phyloP scores from a whole-genome alignment of 1,140 invertebrate species.

The Papilio dardanus region DNA sequence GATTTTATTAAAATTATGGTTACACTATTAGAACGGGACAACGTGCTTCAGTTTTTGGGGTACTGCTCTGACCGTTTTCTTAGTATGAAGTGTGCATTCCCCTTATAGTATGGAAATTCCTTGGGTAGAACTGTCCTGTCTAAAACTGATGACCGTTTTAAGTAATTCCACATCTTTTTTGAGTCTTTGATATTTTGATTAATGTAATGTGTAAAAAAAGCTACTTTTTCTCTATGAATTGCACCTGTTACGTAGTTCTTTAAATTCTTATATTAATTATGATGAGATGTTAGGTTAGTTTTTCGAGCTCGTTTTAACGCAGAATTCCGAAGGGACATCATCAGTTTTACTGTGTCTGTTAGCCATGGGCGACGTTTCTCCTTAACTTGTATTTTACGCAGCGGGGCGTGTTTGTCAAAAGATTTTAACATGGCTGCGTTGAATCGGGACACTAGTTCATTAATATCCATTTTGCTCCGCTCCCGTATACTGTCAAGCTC shows the following conservation, averaged over 20 bases:
- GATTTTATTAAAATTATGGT: no score
- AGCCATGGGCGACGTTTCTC: slow-evolving; percentile 39
- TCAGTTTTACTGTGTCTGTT: slow-evolving; percentile 41
- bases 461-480: not conserved
- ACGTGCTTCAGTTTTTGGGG: no score
- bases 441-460: slow-evolving; percentile 32
- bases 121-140: no score
- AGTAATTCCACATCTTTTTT: slow-evolving; percentile 38
- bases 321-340: slow-evolving; percentile 38
- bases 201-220: slow-evolving; percentile 36
- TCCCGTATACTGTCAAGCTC: not conserved
- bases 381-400: slow-evolving; percentile 36
- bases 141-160: slow-evolving; percentile 32
- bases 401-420: slow-evolving; percentile 40
- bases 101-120: no score
- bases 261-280: slow-evolving; percentile 38
- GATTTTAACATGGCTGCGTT: slow-evolving; percentile 30
- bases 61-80: no score
- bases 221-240: slow-evolving; percentile 39
- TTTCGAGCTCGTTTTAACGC: slow-evolving; percentile 1
- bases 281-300: slow-evolving; percentile 27
- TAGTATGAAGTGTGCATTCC: no score
- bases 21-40: no score
- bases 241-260: slow-evolving; percentile 34
- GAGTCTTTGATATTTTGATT: slow-evolving; percentile 37